These are phyloP conservation scores for Falco novaeseelandiae DNA, from an alignment of 2,797 vertebrate species.

Conservation along the genomic window DNA sequence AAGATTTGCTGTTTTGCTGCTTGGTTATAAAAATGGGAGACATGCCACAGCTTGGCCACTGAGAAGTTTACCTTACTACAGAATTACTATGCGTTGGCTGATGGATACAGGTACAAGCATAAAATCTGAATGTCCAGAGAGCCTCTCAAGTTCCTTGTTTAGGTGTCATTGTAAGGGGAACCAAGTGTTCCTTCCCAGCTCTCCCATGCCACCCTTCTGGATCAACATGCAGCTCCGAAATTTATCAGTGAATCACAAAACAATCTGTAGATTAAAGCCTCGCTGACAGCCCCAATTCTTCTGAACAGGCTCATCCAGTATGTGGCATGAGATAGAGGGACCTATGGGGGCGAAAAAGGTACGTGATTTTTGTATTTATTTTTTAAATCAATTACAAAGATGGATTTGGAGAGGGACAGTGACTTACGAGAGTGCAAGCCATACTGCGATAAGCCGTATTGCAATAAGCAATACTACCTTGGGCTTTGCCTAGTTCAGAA, in stretches of 20 bases:
- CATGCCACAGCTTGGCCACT: neutral
- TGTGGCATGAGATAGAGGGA: neutral
- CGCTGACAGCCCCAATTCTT: neutral
- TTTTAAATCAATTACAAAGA: neutral
- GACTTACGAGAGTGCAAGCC: neutral
- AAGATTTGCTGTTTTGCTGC: neutral
- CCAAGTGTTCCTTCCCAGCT: neutral
- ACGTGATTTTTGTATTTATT: neutral
- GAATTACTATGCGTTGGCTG: neutral
- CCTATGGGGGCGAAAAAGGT: neutral
- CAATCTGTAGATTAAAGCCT: neutral
- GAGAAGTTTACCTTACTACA: neutral
- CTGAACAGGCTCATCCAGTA: neutral
- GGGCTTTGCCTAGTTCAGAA: neutral
- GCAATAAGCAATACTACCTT: neutral
- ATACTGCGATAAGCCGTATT: neutral
- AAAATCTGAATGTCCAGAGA: neutral
- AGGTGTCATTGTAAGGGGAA: neutral
- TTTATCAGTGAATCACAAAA: neutral
- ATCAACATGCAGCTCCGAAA: neutral
- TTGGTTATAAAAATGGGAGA: neutral
- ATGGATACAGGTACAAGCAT: neutral
- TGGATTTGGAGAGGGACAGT: neutral
- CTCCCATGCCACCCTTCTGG: neutral
- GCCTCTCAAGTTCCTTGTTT: neutral